These are phyloP conservation scores for Loripinus fragilis DNA, from an alignment of 2,888 invertebrate genomes.

Conservation along the genomic window DNA sequence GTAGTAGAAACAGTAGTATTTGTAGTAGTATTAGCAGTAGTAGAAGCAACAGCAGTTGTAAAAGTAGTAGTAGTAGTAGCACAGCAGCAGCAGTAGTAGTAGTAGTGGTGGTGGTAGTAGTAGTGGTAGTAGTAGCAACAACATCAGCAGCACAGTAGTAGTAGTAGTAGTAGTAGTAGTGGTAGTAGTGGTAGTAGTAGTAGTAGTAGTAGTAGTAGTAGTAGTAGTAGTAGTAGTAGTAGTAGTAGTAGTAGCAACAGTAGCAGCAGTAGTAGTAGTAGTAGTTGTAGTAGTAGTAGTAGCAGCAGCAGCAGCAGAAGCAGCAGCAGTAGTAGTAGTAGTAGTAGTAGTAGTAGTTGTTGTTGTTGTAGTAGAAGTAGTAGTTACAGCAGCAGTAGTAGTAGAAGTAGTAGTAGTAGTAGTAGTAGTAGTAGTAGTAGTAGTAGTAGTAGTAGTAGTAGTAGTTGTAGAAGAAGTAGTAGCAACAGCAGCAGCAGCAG, in stretches of 20 bases:
- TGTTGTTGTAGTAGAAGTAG: conserved; percentile 28
- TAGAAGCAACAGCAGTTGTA: too few relatives aligned
- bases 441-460: conserved; percentile 13
- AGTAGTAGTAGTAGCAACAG: conserved; percentile 36
- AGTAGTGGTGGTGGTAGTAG: conserved; percentile 2
- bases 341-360: conserved; percentile 33
- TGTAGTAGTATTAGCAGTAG: too few relatives aligned
- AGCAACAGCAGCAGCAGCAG: conserved; percentile 24
- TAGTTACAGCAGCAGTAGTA: conserved; percentile 25
- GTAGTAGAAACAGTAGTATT: too few relatives aligned
- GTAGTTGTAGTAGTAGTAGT: conserved; percentile 25
- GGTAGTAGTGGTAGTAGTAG: conserved; percentile 20
- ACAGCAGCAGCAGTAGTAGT: too few relatives aligned
- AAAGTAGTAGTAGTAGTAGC: conserved; percentile 8
- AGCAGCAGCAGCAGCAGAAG: too few relatives aligned
- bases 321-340: too few relatives aligned
- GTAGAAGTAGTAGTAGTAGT: conserved; percentile 19
- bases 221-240: conserved; percentile 33
- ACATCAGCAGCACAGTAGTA: too few relatives aligned
- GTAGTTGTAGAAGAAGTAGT: conserved; percentile 15
- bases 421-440: conserved; percentile 13
- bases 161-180: conserved; percentile 19
- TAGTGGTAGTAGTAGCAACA: not conserved
- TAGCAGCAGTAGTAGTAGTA: conserved; percentile 37
- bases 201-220: conserved; percentile 33